These are phyloP conservation scores for Neomonachus schauinslandi DNA, from an alignment of 2,113 vertebrate genomes.

Conservation along the genomic window DNA sequence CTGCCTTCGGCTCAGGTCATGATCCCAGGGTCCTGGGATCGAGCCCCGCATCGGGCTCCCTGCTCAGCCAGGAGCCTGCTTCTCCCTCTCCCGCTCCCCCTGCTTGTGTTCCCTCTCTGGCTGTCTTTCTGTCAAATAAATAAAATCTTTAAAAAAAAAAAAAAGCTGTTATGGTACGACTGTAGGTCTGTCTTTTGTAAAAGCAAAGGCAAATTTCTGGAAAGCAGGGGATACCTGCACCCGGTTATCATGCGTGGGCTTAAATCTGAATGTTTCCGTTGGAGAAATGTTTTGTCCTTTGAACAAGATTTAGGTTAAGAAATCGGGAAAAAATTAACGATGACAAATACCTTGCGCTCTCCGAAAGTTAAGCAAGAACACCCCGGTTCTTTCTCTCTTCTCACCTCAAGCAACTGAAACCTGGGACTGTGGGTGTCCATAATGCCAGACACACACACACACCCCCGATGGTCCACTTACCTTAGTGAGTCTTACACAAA, in stretches of 20 bases:
- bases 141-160: too few species aligned
- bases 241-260: too few species aligned
- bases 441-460: rapidly evolving
- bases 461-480: neutral
- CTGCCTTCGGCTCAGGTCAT: too few species aligned
- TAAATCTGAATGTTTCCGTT: neutral
- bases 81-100: too few species aligned
- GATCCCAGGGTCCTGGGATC: too few species aligned
- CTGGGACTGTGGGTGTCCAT: rapidly evolving
- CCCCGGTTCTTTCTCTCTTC: neutral
- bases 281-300: neutral
- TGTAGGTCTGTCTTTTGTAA: neutral
- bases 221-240: neutral
- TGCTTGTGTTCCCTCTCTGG: too few species aligned
- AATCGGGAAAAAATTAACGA: neutral
- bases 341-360: neutral
- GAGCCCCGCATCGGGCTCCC: too few species aligned
- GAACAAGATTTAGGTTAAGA: neutral
- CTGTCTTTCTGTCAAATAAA: too few species aligned
- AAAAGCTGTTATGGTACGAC: neutral
- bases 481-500: neutral
- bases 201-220: neutral
- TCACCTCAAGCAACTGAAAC: neutral
- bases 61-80: too few species aligned
- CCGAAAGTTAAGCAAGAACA: neutral